phyloP scores from a whole-genome alignment of 2,888 invertebrate species.

The Platycnemis pennipes region DNA sequence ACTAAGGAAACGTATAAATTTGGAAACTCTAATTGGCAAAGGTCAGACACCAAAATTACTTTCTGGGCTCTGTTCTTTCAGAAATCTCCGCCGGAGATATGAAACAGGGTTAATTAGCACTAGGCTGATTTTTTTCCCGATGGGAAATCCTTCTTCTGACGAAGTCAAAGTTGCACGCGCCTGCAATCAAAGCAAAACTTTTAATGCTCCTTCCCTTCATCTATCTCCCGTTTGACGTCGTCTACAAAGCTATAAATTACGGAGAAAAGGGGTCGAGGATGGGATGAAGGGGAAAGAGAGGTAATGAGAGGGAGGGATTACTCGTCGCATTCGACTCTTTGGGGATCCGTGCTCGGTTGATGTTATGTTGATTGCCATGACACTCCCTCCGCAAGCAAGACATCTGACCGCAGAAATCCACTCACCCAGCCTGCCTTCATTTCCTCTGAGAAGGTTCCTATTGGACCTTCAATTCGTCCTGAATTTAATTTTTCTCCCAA shows the following conservation, averaged over 20 bases:
- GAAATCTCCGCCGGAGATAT: not conserved
- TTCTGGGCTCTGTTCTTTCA: not conserved
- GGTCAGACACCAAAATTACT: not conserved
- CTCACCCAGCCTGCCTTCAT: not conserved
- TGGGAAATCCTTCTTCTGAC: slow-evolving; percentile 7
- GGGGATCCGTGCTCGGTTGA: not conserved
- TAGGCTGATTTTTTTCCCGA: not conserved
- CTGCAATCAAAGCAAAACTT: slow-evolving; percentile 16
- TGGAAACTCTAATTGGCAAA: not conserved
- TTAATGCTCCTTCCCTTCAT: not conserved
- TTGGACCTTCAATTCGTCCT: too few relatives aligned
- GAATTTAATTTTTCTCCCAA: too few relatives aligned
- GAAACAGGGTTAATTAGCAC: not conserved
- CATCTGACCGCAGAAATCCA: not conserved
- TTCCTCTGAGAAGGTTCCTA: not conserved
- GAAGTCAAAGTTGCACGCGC: not conserved
- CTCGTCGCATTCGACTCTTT: not conserved
- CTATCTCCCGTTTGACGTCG: not conserved
- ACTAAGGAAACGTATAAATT: not conserved
- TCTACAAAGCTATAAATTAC: not conserved
- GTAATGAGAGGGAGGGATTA: not conserved
- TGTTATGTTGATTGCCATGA: not conserved
- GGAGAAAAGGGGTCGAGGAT: not conserved
- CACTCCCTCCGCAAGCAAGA: not conserved
- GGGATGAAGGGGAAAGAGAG: not conserved